Evolutionary conservation across 2,113 vertebrate genomes (phyloP), one percentile per base, ranked within the genome.

Genomic region (Sinocyclocheilus maitianheensis): DNA sequence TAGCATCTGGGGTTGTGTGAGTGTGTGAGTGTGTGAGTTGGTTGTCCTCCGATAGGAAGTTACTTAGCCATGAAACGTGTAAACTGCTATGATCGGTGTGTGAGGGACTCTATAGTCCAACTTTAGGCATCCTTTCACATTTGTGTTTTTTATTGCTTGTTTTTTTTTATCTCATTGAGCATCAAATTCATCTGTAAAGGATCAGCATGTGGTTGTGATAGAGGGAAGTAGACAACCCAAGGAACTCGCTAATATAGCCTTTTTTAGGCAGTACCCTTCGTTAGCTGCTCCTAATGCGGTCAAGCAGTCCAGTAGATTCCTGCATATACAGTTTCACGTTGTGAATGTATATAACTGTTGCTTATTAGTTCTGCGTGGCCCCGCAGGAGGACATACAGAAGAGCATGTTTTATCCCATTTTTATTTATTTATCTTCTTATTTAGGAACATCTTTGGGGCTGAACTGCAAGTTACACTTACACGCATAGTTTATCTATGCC

Each of bases 361-460:
- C 51, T 71, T 6, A 46, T 89, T 83, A 87, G 65, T 85, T 78
- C 37, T 85, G 77, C 51, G 51, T n/a, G 34, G 55, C 51, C 82
- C 83, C 62, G 16, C 22, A 16, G 83, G 40, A 58, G 20, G n/a
- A 63, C 26, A 14, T 63, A 82, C 51, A 63, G 46, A 60, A 67
- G 20, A 58, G 43, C 34, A 43, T 86, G 16, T 77, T 86, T 81
- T 81, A 81, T 83, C 75, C 72, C 2, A 82, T 81, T 84, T 84
- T 84, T 77, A 86, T 48, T 86, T 81, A 80, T 88, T 86, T 89
- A 84, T 88, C 85, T 83, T 75, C 16, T 87, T 81, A 87, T 82
- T 77, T 86, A 81, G 75, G n/a, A 87, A 87, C 60, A 84, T 87
- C 63, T 89, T 77, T 63, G 26, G 26, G 71, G 60, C 77, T 82